These are phyloP conservation scores for Meleagris gallopavo DNA, from an alignment of 2,113 vertebrate species.

Conservation along the genomic window DNA sequence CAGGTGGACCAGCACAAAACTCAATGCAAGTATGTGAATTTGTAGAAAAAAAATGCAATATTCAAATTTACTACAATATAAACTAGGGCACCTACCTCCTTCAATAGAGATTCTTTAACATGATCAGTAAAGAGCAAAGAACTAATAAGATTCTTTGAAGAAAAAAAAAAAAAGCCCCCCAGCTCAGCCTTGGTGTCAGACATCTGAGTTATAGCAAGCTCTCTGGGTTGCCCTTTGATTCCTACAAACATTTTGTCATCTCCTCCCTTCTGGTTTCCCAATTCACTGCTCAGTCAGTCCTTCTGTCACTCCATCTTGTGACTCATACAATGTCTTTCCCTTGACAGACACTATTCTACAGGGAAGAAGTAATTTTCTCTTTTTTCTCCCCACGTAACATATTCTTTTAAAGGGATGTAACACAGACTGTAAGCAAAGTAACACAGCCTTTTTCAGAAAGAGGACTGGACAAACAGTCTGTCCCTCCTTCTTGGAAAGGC, in stretches of 20 bases:
- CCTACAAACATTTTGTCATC: not conserved
- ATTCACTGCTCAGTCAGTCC: not conserved
- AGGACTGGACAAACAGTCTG: not conserved
- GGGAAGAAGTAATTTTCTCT: conserved; percentile 56
- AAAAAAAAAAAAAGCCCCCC: not conserved
- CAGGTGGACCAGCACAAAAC: not conserved
- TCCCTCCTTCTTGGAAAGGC: not conserved
- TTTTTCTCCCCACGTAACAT: conserved; percentile 19
- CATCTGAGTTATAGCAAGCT: not conserved
- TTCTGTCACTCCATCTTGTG: not conserved
- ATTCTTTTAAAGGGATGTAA: conserved; percentile 33
- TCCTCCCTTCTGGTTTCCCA: not conserved
- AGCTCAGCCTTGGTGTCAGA: not conserved
- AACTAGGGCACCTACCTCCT: not conserved
- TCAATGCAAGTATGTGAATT: not conserved
- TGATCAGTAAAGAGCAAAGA: not conserved
- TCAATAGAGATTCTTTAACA: not conserved
- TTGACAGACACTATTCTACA: not conserved
- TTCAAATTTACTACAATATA: not conserved
- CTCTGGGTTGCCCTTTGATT: not conserved
- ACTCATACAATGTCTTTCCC: conserved; percentile 42
- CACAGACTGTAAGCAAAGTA: not conserved
- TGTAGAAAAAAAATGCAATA: not conserved
- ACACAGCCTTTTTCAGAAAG: not conserved
- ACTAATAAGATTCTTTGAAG: not conserved